Evolutionary conservation across 2,888 invertebrate genomes (phyloP).

Genomic region (Neoitamus cyanurus): DNA sequence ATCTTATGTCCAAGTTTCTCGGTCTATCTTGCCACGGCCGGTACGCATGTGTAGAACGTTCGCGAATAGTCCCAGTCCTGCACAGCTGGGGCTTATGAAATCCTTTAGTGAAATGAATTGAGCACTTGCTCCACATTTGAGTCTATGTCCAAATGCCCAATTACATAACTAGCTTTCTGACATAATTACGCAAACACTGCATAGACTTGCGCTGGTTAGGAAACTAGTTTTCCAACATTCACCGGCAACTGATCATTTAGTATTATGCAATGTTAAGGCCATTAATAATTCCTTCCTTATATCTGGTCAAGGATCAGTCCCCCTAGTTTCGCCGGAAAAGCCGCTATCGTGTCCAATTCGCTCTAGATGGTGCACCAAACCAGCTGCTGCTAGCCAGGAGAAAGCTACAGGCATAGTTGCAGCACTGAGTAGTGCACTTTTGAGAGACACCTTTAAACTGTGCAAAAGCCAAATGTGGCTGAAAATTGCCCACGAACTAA

Average conservation of each 20-base stretch:
- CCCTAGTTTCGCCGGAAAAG: conserved; percentile 5
- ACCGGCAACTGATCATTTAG: conserved; percentile 12
- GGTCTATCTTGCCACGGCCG: background rate
- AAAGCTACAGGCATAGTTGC: background rate
- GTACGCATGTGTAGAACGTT: background rate
- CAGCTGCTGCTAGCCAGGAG: background rate
- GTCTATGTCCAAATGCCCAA: background rate
- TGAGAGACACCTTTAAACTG: background rate
- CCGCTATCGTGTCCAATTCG: background rate
- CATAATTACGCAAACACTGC: conserved; percentile 33
- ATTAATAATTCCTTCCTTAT: conserved; percentile 46
- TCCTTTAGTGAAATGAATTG: background rate
- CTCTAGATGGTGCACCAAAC: background rate
- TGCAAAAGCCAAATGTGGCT: background rate
- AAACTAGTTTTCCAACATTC: conserved; percentile 33
- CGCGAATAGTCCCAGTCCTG: background rate
- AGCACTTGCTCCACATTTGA: background rate
- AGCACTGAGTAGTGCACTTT: background rate
- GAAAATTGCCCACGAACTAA: background rate
- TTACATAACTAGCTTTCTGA: conserved; percentile 21
- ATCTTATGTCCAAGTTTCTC: background rate
- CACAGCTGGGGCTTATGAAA: background rate
- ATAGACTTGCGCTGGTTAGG: conserved; percentile 6
- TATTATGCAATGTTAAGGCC: conserved; percentile 44
- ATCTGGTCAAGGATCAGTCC: conserved; percentile 41